phyloP scores from a whole-genome alignment of 2,888 invertebrate species.

The Podotricha telesiphe region DNA sequence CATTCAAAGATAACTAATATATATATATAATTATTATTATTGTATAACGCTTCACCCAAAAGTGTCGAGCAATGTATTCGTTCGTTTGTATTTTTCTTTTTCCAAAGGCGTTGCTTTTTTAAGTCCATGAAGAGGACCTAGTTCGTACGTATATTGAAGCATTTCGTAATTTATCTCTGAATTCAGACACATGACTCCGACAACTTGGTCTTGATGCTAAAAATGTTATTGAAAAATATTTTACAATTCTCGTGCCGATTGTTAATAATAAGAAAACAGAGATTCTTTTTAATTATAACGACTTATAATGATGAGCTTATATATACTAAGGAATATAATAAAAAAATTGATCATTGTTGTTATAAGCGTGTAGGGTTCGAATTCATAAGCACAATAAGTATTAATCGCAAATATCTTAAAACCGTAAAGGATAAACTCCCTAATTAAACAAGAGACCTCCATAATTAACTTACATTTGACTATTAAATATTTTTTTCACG shows the following conservation, averaged over 20 bases:
- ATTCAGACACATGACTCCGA: slow-evolving; percentile 85
- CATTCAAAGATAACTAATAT: no score
- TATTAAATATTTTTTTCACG: no score
- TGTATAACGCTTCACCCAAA: slow-evolving; percentile 59
- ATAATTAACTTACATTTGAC: no score
- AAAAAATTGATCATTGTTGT: no score
- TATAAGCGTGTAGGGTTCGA: no score
- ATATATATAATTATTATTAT: slow-evolving; percentile 6
- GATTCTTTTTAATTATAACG: background rate
- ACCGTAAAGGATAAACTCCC: no score
- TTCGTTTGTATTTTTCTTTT: slow-evolving; percentile 60
- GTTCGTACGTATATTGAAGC: slow-evolving; percentile 78
- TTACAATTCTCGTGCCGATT: background rate
- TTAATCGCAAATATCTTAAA: no score
- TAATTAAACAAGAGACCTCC: no score
- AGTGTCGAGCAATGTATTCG: slow-evolving; percentile 55
- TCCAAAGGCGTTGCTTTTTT: slow-evolving; percentile 70
- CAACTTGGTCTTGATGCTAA: slow-evolving; percentile 60
- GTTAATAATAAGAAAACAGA: background rate
- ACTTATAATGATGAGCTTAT: no score
- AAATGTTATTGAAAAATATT: slow-evolving; percentile 3
- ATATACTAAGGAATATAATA: no score
- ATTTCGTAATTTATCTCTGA: slow-evolving; percentile 80
- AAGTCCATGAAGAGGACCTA: slow-evolving; percentile 82
- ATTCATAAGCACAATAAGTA: no score